phyloP scores from a whole-genome alignment of 2,113 vertebrate species.

The Eudyptes chrysolophus region DNA sequence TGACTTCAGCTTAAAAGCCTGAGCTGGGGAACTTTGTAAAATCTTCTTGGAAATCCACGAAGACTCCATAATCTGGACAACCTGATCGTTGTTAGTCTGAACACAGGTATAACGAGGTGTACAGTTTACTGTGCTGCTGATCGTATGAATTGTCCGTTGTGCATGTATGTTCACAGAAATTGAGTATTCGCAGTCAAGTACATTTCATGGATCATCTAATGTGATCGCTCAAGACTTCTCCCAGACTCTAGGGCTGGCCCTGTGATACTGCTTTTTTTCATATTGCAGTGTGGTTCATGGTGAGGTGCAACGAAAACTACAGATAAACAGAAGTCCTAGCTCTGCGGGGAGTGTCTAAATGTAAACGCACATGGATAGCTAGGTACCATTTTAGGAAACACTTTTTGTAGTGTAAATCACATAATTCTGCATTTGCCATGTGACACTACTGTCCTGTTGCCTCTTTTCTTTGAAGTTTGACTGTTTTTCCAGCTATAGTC shows the following conservation, averaged over 20 bases:
- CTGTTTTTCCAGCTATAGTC: background rate
- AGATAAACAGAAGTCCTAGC: background rate
- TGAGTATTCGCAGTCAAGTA: background rate
- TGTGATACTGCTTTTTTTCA: background rate
- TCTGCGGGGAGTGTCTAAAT: background rate
- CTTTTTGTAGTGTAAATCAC: background rate
- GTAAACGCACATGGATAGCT: too few species aligned
- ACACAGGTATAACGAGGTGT: background rate
- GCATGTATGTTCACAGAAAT: fast-evolving
- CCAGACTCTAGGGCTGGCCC: background rate
- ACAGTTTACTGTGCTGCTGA: background rate
- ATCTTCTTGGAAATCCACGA: background rate
- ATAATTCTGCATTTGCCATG: background rate
- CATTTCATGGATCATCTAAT: too few species aligned
- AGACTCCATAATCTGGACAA: background rate
- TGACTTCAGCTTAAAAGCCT: background rate
- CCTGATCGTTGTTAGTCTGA: background rate
- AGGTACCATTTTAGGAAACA: background rate
- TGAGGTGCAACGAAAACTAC: too few species aligned
- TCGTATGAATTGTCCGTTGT: background rate
- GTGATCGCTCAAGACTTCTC: fast-evolving
- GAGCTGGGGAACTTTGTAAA: background rate
- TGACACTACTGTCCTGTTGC: background rate
- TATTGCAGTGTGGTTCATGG: background rate
- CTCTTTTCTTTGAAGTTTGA: background rate